Base-by-base conservation (phyloP, 2,113 vertebrate species). In the Malurus alboscapulatus region DNA sequence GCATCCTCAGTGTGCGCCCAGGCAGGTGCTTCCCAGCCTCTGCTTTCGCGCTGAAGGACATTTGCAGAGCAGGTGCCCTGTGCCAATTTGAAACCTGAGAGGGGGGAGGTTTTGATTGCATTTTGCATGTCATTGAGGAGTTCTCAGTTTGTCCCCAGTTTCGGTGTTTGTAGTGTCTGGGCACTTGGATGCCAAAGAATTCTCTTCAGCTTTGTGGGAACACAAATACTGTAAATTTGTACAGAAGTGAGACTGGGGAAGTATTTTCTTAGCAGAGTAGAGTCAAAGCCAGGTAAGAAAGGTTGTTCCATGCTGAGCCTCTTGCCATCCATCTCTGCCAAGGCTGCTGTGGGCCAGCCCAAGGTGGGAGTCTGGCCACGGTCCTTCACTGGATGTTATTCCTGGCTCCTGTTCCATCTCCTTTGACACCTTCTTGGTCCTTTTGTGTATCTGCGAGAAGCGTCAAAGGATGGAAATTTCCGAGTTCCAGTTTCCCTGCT, bases 391-490 rank as follows among this genome's bases (percentile, higher is more conserved):
- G 58, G 38, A 36, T 69, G 76, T 79, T 88, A 66, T 90, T 94
- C 45, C 76, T 80, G 91, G 47, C 55, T 88, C 34, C 55, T 63
- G 24, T 47, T 93, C 36, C 13, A 20, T 53, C 83, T 89, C 62
- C 66, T 91, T n/a, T 71, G 69, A 77, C 80, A 90, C 80, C 73
- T 80, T 48, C 15, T 55, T 36, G 84, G 65, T 87, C 62, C 54
- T 95, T 96, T 36, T 9, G 7, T 10, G 0, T 67, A 32, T 72
- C 91, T 54, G 38, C 27, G 76, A 95, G 88, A 29, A 17, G 42
- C 61, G 81, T 87, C 42, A 54, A 83, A 95, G 77, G 11, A 17
- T 78, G 84, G 92, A 94, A 94, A 88, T 91, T 95, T 97, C 93
- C 84, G 30, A 68, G 72, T 87, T 61, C 32, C 66, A 27, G 20